Evolutionary conservation across 1,140 invertebrate genomes (phyloP).

Genomic region (Leptonema lineaticorne): DNA sequence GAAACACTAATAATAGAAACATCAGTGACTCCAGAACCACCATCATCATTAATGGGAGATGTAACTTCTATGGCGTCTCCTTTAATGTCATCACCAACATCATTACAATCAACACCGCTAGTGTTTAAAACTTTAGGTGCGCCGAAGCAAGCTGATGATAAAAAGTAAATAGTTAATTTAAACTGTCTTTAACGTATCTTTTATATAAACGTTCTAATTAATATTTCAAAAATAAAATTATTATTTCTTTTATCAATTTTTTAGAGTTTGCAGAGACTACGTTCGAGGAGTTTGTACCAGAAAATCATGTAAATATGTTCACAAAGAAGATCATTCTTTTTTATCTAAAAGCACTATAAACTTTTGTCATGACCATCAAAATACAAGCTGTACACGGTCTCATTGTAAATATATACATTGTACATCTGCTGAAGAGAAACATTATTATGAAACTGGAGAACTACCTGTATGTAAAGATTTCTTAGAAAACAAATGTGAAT

Average conservation of each 20-base stretch:
- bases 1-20: neutral
- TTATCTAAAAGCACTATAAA: neutral
- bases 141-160: no score
- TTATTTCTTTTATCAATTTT: neutral
- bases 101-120: neutral
- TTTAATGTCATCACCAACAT: slow-evolving; percentile 13
- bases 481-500: neutral
- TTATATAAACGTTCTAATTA: no score
- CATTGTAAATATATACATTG: slow-evolving; percentile 11
- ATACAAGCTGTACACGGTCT: neutral
- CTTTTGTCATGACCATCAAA: slow-evolving; percentile 8
- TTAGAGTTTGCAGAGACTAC: neutral
- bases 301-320: neutral
- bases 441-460: slow-evolving; percentile 2
- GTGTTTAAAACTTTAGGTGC: no score
- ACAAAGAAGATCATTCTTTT: neutral
- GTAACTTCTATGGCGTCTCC: slow-evolving; percentile 10
- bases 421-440: neutral
- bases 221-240: no score
- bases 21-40: neutral
- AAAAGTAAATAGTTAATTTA: no score
- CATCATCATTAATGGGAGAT: slow-evolving; percentile 5
- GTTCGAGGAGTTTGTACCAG: neutral
- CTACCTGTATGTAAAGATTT: slow-evolving; percentile 4
- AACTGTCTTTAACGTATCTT: no score